Evolutionary conservation across 2,797 vertebrate genomes (phyloP), one percentile per base, ranked within the genome.

Genomic region (Sebastiscus tertius): DNA sequence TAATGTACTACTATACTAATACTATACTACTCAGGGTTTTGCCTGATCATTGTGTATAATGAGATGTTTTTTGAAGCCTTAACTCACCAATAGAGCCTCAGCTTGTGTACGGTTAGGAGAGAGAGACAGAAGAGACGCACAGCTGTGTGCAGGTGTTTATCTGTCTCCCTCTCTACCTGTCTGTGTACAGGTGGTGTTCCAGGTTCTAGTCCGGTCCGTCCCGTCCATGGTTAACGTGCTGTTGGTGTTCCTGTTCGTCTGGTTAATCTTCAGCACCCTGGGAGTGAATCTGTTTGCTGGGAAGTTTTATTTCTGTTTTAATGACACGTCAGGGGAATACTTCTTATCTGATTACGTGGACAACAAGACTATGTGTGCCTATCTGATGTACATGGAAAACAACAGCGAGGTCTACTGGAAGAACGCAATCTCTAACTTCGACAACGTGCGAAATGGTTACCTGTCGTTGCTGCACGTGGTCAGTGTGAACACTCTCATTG

Each of bases 391-490:
- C 14, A 6, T 2, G 1, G 0, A 1, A 0, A 65, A 91, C 29
- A 1, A 0, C 16, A 18, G 55, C 67, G 93, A 2, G n/a, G 92
- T 96, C 70, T 91, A 86, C 76, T 99, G 97, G 98, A 92, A 92
- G 88, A 98, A 97, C 0, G 11, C 86, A 13, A 95, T 95, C 67
- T 91, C 97, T 69, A 97, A 96, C 94, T 99, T 92, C 0, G 97
- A 99, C 94, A 97, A 94, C 5, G 97, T 98, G 85, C 94, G 84
- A 22, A 94, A 96, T 56, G 97, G 97, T 49, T 98, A 96, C 89
- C 95, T 97, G 73, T 95, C 97, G 3, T 93, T 98, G 81, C 93
- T 98, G 73, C 95, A 97, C 83, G 94, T 98, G 97, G 98, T 99
- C 79, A 80, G 97, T 96, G 3, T 22, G 29, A 69, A 61, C 54